These are phyloP conservation scores for Melipona beecheii DNA, from an alignment of 2,888 invertebrate species.

Conservation along the genomic window DNA sequence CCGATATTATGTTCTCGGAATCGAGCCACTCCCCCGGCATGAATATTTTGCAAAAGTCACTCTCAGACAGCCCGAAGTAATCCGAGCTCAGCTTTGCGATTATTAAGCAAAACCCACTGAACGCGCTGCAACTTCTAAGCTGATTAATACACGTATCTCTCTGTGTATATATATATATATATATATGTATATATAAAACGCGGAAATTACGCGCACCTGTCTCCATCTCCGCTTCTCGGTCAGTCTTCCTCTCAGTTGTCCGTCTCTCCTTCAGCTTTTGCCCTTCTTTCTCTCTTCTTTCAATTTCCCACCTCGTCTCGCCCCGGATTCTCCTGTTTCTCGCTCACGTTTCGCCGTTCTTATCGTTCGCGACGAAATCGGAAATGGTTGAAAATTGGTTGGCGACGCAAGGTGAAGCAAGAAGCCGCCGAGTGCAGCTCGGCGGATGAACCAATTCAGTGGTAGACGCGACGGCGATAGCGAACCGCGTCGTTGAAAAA, in stretches of 20 bases:
- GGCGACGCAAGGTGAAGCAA: constrained; percentile 20
- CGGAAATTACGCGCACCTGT: constrained; percentile 62
- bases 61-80: constrained; percentile 53
- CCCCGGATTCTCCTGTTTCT: not conserved
- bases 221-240: constrained; percentile 13
- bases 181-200: constrained; percentile 28
- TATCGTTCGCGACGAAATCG: constrained; percentile 54
- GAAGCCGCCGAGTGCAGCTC: constrained; percentile 29
- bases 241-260: not conserved
- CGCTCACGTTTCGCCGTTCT: not conserved
- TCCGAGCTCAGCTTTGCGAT: constrained; percentile 50
- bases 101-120: constrained; percentile 60
- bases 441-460: constrained; percentile 51
- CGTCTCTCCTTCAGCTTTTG: constrained; percentile 4
- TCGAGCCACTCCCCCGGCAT: not conserved
- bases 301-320: not conserved
- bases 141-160: constrained; percentile 53
- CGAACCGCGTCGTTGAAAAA: constrained; percentile 65
- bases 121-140: constrained; percentile 44
- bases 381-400: constrained; percentile 56
- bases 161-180: no score
- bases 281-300: not conserved
- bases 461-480: constrained; percentile 43
- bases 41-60: constrained; percentile 30
- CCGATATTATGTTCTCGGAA: not conserved